phyloP scores from a whole-genome alignment of 2,113 vertebrate genomes.

The Odocoileus hemionus region DNA sequence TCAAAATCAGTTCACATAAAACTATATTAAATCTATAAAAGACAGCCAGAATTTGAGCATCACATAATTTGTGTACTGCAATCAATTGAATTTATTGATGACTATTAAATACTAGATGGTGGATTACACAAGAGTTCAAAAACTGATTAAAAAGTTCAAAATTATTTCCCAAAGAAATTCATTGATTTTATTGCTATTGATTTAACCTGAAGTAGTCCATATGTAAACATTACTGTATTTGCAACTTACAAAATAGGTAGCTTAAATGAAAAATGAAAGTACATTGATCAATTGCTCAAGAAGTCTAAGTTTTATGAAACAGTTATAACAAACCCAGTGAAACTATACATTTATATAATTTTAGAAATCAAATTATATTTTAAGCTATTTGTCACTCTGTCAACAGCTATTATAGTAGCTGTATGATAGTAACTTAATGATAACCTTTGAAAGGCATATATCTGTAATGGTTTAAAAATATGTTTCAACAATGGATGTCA shows the following conservation, averaged over 20 bases:
- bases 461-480: not conserved
- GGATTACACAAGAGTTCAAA: not conserved
- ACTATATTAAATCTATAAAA: not conserved
- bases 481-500: not conserved
- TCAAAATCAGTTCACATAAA: constrained; percentile 19
- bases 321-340: not conserved
- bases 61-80: not conserved
- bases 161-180: not conserved
- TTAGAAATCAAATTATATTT: not conserved
- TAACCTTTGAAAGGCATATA: not conserved
- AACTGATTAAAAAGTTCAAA: constrained; percentile 37
- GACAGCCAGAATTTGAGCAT: not conserved
- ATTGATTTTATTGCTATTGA: not conserved
- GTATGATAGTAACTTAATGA: not conserved
- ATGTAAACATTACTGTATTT: not conserved
- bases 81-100: not conserved
- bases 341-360: not conserved
- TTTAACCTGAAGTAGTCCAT: not conserved
- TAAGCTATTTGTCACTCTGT: not conserved
- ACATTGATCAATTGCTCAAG: not conserved
- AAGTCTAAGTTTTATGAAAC: not conserved
- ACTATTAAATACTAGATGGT: not conserved
- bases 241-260: not conserved
- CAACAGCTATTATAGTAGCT: not conserved
- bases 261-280: constrained; percentile 26